Base-by-base conservation (phyloP, 2,888 invertebrate species). In the Luffia ferchaultella region DNA sequence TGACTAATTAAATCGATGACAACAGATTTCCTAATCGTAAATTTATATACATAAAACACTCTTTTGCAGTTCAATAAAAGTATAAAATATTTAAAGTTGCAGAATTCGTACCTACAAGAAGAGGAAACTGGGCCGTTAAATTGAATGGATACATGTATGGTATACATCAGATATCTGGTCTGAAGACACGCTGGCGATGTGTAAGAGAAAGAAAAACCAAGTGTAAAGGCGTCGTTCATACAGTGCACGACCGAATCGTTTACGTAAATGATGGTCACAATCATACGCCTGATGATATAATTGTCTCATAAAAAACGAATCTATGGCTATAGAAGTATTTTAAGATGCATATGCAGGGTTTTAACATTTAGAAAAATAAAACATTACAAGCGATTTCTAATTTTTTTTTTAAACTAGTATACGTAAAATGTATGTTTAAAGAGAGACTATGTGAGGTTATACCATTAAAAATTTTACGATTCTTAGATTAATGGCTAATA, bases 141-240 rank as follows among this genome's bases (percentile, higher is more conserved):
- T 15, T 45, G 16, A 20, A 30, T 12, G 41, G 41, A 17, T 20
- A 20, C 18, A 42, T 16, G 16, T 51, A 42, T 40, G 18, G 19
- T 18, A 9, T n/a, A 41, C 20, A 46, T 2, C 12, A 7, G 12
- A 15, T 3, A n/a, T 18, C 20, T 2, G 20, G 20, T 16, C 12
- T 19, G 20, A 50, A 47, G 19, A 15, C 20, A 5, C 3, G 44
- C 9, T 51, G 51, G 51, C 17, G 30, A 18, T 51, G 51, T n/a
- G 18, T 43, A 18, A 19, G 12, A 5, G 18, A 48, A 7, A 7
- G 44, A 9, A 43, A 18, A 15, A 20, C 7, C 2, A 16, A n/a
- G 2, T 20, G 46, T 5, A 15, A 7, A 5, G 16, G 2, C 20
- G n/a, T 16, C 7, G 2, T 20, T 30, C 5, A 20, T 16, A 46